A percentile compares a stretch with the other conserved stretches of the same genome.
These are phyloP conservation scores for Hozukius guyotensis DNA, from an alignment of 2,797 vertebrate species.

Conservation along the genomic window DNA sequence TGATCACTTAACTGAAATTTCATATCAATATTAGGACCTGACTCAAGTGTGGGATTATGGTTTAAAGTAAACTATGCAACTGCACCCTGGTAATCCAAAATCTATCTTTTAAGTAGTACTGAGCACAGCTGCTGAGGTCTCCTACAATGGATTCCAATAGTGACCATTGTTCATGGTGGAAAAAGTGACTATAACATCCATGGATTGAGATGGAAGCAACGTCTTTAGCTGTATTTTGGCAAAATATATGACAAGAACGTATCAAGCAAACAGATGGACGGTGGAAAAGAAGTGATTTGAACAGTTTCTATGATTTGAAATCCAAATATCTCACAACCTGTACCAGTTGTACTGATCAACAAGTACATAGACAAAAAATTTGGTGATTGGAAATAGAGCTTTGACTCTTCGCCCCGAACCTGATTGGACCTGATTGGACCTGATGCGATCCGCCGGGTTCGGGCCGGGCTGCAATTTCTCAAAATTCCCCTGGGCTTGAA, in stretches of 20 bases:
- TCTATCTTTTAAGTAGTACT: not conserved
- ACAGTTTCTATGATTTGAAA: not conserved
- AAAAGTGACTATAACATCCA: not conserved
- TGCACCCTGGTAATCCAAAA: slow-evolving; percentile 7
- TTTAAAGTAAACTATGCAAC: slow-evolving; percentile 1
- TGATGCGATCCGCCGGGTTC: not conserved
- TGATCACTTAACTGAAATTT: not conserved
- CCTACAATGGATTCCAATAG: not conserved
- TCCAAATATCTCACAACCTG: not conserved
- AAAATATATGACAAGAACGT: not conserved
- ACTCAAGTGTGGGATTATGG: not conserved
- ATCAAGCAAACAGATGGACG: not conserved
- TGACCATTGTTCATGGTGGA: not conserved
- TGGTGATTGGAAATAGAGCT: not conserved
- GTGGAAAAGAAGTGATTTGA: not conserved
- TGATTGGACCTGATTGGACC: not conserved
- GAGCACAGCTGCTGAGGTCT: not conserved
- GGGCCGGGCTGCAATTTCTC: too few species aligned
- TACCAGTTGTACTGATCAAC: not conserved
- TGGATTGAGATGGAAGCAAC: not conserved
- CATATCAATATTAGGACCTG: not conserved
- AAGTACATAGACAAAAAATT: not conserved
- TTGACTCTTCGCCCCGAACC: too few species aligned
- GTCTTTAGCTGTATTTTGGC: not conserved
- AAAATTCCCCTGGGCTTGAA: too few species aligned